phyloP scores from a whole-genome alignment of 2,113 vertebrate genomes.

The Chinchilla lanigera region DNA sequence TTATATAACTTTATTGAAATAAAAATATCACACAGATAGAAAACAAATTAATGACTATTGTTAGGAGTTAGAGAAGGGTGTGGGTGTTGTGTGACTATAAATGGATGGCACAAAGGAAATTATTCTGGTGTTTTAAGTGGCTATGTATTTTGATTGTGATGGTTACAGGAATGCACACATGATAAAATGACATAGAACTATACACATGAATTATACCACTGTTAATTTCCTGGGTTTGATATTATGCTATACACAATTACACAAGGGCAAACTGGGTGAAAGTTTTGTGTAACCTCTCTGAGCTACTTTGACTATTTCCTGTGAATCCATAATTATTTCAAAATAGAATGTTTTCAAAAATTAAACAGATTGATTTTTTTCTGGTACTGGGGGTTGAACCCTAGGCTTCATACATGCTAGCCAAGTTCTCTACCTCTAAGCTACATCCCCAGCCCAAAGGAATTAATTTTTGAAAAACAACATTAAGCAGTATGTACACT shows the following conservation, averaged over 20 bases:
- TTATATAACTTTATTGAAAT: slow-evolving; percentile 49
- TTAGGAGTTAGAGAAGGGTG: neutral
- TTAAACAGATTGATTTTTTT: neutral
- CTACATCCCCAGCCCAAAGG: neutral
- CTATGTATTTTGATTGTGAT: slow-evolving; percentile 15
- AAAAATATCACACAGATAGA: neutral
- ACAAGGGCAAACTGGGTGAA: neutral
- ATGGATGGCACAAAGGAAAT: neutral
- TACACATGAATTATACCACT: neutral
- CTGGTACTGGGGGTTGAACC: neutral
- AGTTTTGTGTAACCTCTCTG: neutral
- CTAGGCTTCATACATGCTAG: neutral
- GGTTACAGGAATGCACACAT: neutral
- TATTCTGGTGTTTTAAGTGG: slow-evolving; percentile 32
- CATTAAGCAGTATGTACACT: slow-evolving; percentile 33
- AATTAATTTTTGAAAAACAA: slow-evolving; percentile 1
- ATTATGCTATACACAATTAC: neutral
- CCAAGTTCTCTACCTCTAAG: neutral
- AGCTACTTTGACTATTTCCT: slow-evolving; percentile 15
- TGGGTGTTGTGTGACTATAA: neutral
- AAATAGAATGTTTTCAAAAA: neutral
- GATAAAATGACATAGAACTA: slow-evolving; percentile 13
- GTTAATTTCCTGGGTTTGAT: slow-evolving; percentile 9
- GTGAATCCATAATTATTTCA: slow-evolving; percentile 41
- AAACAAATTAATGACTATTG: slow-evolving; percentile 10